These are phyloP conservation scores for Acleris literana DNA, from an alignment of 2,888 invertebrate species.

Conservation along the genomic window DNA sequence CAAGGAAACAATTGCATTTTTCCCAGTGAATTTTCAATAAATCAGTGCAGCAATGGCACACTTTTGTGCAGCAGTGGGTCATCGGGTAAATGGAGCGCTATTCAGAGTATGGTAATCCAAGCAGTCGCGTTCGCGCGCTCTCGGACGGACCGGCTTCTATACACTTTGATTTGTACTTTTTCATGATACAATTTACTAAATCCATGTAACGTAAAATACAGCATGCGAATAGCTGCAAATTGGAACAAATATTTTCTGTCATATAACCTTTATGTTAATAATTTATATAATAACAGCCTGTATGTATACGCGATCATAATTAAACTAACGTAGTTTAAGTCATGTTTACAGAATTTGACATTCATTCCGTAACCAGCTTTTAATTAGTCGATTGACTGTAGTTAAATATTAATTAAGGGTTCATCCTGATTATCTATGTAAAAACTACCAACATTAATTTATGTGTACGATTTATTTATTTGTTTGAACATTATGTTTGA, in stretches of 20 bases:
- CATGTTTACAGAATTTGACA: too few relatives aligned
- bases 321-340: too few relatives aligned
- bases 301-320: too few relatives aligned
- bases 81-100: constrained; percentile 35
- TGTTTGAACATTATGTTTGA: too few relatives aligned
- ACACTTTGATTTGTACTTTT: constrained; percentile 23
- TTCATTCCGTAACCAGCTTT: too few relatives aligned
- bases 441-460: too few relatives aligned
- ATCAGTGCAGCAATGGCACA: constrained; percentile 20
- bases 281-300: too few relatives aligned
- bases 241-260: background rate
- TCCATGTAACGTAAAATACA: background rate
- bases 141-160: constrained; percentile 4
- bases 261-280: background rate
- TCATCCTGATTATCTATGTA: too few relatives aligned
- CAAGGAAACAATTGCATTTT: background rate
- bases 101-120: constrained; percentile 34
- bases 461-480: too few relatives aligned
- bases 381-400: too few relatives aligned
- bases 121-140: constrained; percentile 17
- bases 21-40: constrained; percentile 18
- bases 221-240: background rate
- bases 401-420: too few relatives aligned
- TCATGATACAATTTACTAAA: background rate
- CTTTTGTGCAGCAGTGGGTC: constrained; percentile 29